phyloP scores from a whole-genome alignment of 1,140 invertebrate species.

The Paralvinella palmiformis region DNA sequence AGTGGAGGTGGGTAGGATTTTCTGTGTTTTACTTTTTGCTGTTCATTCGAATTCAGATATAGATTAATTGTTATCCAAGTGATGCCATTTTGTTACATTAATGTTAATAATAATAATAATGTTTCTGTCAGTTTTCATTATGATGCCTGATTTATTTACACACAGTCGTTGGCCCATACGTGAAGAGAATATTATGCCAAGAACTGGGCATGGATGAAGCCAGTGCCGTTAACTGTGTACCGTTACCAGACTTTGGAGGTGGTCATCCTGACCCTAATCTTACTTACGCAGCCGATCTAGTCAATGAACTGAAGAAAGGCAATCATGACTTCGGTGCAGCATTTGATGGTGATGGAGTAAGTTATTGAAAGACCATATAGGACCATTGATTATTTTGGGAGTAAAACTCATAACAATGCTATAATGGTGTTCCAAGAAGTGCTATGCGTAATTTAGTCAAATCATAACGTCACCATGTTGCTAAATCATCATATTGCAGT shows the following conservation, averaged over 20 bases:
- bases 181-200: constrained; percentile 78
- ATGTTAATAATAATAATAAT: background rate
- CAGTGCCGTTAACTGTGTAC: constrained; percentile 65
- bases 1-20: constrained; percentile 69
- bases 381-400: constrained; percentile 6
- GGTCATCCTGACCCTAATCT: constrained; percentile 98
- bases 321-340: constrained; percentile 92
- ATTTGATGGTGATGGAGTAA: constrained; percentile 95
- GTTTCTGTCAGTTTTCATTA: background rate
- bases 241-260: constrained; percentile 91
- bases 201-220: constrained; percentile 66
- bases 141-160: constrained; percentile 21
- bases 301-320: constrained; percentile 68
- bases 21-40: constrained; percentile 1
- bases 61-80: background rate
- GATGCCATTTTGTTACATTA: background rate
- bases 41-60: no score
- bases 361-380: no score
- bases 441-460: no score
- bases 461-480: no score
- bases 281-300: constrained; percentile 86
- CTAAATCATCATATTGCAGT: no score
- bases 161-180: constrained; percentile 93
- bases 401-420: no score
- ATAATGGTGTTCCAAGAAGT: no score